Conservation (phyloP, 2,113 vertebrate genomes). For the Zapornia atra region DNA sequence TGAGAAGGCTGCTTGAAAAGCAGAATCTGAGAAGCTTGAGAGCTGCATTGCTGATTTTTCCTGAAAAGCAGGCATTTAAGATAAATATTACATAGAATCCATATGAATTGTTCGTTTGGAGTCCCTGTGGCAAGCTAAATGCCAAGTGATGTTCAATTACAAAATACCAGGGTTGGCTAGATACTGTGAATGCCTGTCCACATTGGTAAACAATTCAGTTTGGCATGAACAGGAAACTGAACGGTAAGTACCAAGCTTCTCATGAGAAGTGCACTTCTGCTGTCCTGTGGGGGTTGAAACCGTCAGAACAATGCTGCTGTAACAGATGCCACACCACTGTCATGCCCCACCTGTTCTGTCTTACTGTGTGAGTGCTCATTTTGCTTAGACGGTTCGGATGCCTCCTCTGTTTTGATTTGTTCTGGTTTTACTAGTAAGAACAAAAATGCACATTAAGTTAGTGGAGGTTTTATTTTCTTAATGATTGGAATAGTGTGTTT, state of each 20-base stretch:
- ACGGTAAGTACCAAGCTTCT: background rate
- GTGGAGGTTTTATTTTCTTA: background rate
- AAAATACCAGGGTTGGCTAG: background rate
- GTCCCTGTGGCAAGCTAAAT: background rate
- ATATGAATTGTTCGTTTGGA: background rate
- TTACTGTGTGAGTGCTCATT: fast-evolving
- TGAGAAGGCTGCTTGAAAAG: background rate
- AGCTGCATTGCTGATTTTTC: background rate
- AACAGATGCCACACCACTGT: background rate
- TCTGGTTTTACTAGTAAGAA: background rate
- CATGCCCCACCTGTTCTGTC: background rate
- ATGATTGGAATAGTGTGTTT: background rate
- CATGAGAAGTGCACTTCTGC: background rate
- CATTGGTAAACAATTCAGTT: background rate
- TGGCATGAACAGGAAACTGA: background rate
- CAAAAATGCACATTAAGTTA: background rate
- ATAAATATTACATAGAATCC: background rate
- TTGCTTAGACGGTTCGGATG: background rate
- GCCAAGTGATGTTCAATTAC: background rate
- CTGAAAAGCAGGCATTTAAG: background rate
- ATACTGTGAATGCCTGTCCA: background rate
- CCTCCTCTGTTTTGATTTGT: background rate
- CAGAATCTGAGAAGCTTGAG: background rate
- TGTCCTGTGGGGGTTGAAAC: background rate
- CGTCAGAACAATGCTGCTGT: background rate